These are phyloP conservation scores for Bilobella aurantiaca DNA, from an alignment of 1,140 invertebrate species.

Conservation along the genomic window DNA sequence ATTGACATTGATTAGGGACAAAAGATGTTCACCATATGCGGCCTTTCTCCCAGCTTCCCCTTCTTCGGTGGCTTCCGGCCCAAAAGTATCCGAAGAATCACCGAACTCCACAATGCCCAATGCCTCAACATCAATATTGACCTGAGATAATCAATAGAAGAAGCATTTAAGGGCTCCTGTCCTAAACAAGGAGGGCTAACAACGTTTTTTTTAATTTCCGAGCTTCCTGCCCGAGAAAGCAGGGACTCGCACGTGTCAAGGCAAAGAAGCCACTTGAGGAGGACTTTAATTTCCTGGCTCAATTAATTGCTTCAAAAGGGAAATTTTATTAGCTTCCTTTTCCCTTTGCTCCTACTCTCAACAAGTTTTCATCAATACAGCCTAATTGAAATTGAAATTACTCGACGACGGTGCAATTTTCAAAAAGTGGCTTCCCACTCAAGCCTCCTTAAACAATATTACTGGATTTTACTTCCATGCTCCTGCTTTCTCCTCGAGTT, in stretches of 20 bases:
- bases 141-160: not conserved
- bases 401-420: too few relatives aligned
- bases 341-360: not conserved
- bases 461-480: too few relatives aligned
- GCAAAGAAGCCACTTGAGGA: not conserved
- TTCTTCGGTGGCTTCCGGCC: not conserved
- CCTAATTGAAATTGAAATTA: too few relatives aligned
- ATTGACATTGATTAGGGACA: constrained; percentile 8
- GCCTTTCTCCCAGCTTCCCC: not conserved
- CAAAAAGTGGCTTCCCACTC: too few relatives aligned
- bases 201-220: not conserved
- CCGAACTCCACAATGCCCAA: not conserved
- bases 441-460: too few relatives aligned
- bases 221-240: not conserved
- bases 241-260: not conserved
- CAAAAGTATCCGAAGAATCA: not conserved
- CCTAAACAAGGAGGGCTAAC: too few relatives aligned
- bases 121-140: not conserved
- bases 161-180: not conserved
- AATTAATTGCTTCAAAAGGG: not conserved
- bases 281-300: not conserved
- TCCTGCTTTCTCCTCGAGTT: too few relatives aligned
- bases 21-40: constrained; percentile 8
- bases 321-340: not conserved
- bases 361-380: not conserved